Percentiles rank a stretch among this genome's conserved stretches.
phyloP scores from a whole-genome alignment of 2,888 invertebrate genomes.

The Strigamia maritima region DNA sequence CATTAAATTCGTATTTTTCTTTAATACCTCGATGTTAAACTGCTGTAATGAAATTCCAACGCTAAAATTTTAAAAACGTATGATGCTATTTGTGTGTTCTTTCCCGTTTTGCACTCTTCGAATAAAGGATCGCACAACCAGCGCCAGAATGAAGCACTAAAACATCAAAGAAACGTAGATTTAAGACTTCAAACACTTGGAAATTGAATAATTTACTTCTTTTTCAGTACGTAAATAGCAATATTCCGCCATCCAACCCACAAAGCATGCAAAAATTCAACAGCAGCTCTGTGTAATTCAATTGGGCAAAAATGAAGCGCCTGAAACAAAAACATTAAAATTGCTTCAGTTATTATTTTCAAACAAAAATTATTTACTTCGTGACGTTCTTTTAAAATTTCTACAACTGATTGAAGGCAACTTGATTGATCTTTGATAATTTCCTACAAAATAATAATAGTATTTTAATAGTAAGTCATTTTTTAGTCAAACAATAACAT shows the following conservation, averaged over 20 bases:
- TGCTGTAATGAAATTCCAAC: slow-evolving; percentile 33
- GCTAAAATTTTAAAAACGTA: slow-evolving; percentile 35
- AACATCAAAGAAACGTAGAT: neutral
- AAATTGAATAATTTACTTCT: slow-evolving; percentile 31
- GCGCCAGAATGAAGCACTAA: slow-evolving; percentile 36
- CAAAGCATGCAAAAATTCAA: slow-evolving; percentile 35
- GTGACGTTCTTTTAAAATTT: slow-evolving; percentile 36
- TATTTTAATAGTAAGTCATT: neutral
- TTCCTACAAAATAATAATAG: slow-evolving; percentile 11
- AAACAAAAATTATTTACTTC: neutral
- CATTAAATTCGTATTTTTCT: neutral
- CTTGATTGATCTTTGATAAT: slow-evolving; percentile 36
- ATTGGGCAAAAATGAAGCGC: slow-evolving; percentile 35
- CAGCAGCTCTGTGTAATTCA: slow-evolving; percentile 33
- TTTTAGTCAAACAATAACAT: neutral
- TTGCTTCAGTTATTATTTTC: neutral
- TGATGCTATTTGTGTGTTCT: slow-evolving; percentile 20
- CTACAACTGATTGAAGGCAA: slow-evolving; percentile 35
- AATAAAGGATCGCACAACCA: slow-evolving; percentile 38
- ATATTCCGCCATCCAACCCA: slow-evolving; percentile 38
- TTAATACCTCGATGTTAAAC: slow-evolving; percentile 31
- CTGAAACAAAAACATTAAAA: slow-evolving; percentile 31
- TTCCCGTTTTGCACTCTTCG: slow-evolving; percentile 25
- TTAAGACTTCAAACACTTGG: neutral
- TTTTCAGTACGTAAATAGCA: slow-evolving; percentile 33